Conservation (phyloP, 2,113 vertebrate species). For the Boulengeromyrus knoepffleri region DNA sequence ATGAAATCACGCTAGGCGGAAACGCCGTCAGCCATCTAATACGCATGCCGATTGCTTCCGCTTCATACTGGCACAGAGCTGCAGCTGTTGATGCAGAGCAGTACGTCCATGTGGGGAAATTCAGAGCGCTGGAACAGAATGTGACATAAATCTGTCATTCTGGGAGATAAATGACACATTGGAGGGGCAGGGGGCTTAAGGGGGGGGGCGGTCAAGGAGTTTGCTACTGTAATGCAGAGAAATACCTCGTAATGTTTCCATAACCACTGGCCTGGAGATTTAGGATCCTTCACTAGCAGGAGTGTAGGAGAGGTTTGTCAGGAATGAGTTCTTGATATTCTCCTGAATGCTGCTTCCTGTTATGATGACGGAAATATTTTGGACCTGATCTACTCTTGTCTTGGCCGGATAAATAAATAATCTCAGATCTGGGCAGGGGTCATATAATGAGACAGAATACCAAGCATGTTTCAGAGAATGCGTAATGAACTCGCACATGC, state of each 20-base stretch:
- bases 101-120: background rate
- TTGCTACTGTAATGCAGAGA: background rate
- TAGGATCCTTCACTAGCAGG: slow-evolving; percentile 8
- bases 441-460: slow-evolving; percentile 75
- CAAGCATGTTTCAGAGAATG: slow-evolving; percentile 63
- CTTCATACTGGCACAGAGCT: background rate
- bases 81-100: background rate
- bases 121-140: background rate
- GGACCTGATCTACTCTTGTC: background rate
- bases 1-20: background rate
- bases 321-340: background rate
- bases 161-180: slow-evolving; percentile 7
- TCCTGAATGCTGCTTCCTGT: background rate
- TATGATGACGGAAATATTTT: background rate
- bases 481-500: background rate
- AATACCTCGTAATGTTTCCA: slow-evolving; percentile 7
- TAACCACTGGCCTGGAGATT: slow-evolving; percentile 15
- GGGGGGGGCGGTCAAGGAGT: background rate
- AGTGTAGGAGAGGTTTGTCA: background rate
- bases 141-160: slow-evolving; percentile 17
- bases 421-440: background rate
- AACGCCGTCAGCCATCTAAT: background rate
- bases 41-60: background rate
- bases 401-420: background rate
- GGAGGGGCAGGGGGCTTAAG: background rate